Evolutionary conservation across 1,140 invertebrate species (phyloP).

Genomic region (Leptopilina boulardi): DNA sequence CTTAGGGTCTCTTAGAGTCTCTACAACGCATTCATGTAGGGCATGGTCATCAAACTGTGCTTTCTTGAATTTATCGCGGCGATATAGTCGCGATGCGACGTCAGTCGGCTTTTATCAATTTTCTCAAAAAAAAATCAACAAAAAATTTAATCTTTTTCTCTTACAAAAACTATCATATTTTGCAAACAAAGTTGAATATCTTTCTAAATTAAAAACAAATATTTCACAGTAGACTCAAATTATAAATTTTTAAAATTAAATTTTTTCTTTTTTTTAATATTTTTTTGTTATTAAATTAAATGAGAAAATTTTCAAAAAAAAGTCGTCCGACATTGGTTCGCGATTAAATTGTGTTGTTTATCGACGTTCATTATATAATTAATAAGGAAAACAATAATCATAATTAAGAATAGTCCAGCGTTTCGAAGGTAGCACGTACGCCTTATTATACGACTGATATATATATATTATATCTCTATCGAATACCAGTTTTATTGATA

Average conservation of each 20-base stretch:
- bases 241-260: too few species aligned
- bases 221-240: too few species aligned
- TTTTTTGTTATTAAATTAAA: too few species aligned
- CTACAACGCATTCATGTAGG: neutral
- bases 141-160: too few species aligned
- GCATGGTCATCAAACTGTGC: constrained; percentile 14
- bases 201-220: too few species aligned
- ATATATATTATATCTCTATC: constrained; percentile 40
- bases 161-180: too few species aligned
- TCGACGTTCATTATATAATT: constrained; percentile 9
- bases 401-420: constrained; percentile 21
- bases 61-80: neutral
- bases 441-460: constrained; percentile 61
- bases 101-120: neutral
- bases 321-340: constrained; percentile 34
- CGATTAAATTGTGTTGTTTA: constrained; percentile 54
- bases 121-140: neutral
- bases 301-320: neutral
- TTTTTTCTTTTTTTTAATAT: too few species aligned
- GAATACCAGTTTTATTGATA: constrained; percentile 67
- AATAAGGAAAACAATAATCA: constrained; percentile 15
- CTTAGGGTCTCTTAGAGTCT: constrained; percentile 20
- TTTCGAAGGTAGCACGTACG: constrained; percentile 50
- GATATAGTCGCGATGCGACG: neutral
- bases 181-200: too few species aligned